These are phyloP conservation scores for Leucophora obtusa DNA, from an alignment of 2,888 invertebrate genomes.

Conservation along the genomic window DNA sequence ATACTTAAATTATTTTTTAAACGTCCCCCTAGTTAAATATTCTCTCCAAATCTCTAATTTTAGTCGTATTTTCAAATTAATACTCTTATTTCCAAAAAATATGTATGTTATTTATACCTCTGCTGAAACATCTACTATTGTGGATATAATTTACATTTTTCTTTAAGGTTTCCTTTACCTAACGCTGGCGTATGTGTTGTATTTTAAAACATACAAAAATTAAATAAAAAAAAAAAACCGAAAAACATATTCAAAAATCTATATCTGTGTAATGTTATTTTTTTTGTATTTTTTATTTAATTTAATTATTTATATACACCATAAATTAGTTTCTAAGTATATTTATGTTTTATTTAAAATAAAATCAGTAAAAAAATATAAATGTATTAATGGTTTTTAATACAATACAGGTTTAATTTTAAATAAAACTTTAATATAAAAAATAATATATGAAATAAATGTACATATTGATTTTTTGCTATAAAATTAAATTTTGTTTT, in stretches of 20 bases:
- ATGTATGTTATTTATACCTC: background rate
- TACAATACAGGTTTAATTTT: slow-evolving; percentile 29
- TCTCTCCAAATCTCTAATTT: slow-evolving; percentile 3
- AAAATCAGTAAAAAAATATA: background rate
- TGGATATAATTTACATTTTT: background rate
- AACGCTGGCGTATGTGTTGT: slow-evolving; percentile 27
- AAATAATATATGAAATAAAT: background rate
- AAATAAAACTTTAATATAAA: slow-evolving; percentile 6
- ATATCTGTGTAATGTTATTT: slow-evolving; percentile 41
- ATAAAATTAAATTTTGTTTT: background rate
- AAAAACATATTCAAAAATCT: slow-evolving; percentile 11
- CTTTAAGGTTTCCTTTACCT: slow-evolving; percentile 27
- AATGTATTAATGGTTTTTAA: slow-evolving; percentile 19
- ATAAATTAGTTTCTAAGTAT: slow-evolving; percentile 52
- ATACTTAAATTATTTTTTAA: slow-evolving; percentile 50
- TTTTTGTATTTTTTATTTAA: slow-evolving; percentile 31
- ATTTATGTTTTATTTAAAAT: slow-evolving; percentile 55
- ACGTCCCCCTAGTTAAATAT: slow-evolving; percentile 3
- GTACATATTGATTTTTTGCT: slow-evolving; percentile 1
- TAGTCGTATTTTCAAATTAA: slow-evolving; percentile 5
- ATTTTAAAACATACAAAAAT: background rate
- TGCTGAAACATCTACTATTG: slow-evolving; percentile 15
- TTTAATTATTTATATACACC: slow-evolving; percentile 20
- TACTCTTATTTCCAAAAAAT: slow-evolving; percentile 3
- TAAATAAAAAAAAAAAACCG: background rate